A percentile compares a stretch with the other conserved stretches of the same genome.
These are phyloP conservation scores for Aspidoscelis tigris DNA, from an alignment of 2,113 vertebrate genomes.

Conservation along the genomic window DNA sequence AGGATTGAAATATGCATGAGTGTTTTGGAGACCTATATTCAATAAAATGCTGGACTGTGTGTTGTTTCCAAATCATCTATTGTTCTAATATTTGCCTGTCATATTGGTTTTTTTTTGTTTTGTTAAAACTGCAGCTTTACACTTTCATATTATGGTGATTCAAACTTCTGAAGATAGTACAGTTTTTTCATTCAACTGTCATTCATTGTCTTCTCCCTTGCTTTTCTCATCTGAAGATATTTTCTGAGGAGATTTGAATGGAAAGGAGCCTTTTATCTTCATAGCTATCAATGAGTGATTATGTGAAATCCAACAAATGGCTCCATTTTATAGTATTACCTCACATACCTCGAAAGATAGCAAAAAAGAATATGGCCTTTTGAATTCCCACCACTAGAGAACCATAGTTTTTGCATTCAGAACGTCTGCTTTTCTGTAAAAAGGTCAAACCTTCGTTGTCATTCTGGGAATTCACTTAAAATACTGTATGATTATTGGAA, in stretches of 20 bases:
- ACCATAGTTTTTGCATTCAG: background rate
- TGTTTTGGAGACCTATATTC: background rate
- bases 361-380: background rate
- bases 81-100: background rate
- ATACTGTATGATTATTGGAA: background rate
- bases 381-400: background rate
- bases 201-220: background rate
- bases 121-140: background rate
- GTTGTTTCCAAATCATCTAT: background rate
- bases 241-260: background rate
- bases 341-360: background rate
- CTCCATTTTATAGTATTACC: background rate
- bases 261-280: background rate
- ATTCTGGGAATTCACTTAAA: background rate
- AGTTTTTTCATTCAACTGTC: background rate
- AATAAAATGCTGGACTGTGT: background rate
- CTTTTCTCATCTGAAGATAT: background rate
- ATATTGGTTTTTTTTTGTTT: background rate
- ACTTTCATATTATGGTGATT: background rate
- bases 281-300: background rate
- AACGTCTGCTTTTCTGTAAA: background rate
- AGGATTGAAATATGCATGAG: background rate
- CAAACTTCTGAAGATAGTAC: background rate
- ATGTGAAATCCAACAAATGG: background rate
- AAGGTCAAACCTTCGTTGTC: background rate